Conservation (phyloP, 1,140 invertebrate species). For the Habropoda laboriosa region DNA sequence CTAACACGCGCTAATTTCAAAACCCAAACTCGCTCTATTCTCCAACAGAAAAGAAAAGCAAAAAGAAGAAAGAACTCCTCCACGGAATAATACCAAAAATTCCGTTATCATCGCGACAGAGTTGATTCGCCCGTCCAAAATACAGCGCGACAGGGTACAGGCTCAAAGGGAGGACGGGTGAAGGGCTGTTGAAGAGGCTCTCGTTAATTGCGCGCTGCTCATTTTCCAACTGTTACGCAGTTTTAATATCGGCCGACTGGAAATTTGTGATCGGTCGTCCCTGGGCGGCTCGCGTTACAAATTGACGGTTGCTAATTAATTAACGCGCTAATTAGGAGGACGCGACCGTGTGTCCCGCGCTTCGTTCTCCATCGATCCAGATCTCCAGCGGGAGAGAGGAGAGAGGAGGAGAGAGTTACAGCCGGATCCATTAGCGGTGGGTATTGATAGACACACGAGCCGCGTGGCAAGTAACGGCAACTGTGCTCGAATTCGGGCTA, state of each 20-base stretch:
- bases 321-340: slow-evolving; percentile 39
- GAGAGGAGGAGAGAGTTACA: no score
- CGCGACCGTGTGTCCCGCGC: neutral
- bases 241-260: slow-evolving; percentile 8
- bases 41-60: no score
- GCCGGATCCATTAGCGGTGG: slow-evolving; percentile 23
- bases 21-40: no score
- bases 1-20: no score
- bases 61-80: no score
- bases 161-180: no score
- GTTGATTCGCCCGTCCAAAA: slow-evolving; percentile 8
- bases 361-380: neutral
- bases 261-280: neutral
- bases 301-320: slow-evolving; percentile 45
- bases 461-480: neutral
- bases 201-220: slow-evolving; percentile 21
- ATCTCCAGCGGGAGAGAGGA: slow-evolving; percentile 18
- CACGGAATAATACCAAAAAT: neutral
- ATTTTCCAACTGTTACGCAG: neutral
- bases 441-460: neutral
- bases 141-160: no score
- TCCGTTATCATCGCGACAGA: neutral
- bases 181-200: neutral
- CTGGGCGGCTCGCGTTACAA: slow-evolving; percentile 2
- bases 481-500: neutral